Conservation (phyloP, 2,888 invertebrate genomes). For the Epistrophe eligans region DNA sequence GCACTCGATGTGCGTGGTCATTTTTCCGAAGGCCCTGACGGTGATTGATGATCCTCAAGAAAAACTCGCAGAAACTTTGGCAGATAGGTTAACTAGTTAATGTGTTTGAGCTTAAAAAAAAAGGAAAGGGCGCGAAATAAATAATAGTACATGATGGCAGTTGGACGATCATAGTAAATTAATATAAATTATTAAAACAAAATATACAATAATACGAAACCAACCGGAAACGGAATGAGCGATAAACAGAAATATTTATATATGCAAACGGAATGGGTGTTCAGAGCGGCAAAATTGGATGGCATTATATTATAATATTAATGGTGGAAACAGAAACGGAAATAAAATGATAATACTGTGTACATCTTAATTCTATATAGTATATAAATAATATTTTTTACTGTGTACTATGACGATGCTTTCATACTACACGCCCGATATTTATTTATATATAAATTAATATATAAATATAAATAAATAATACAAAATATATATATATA, state of each 20-base stretch:
- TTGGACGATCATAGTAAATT: constrained; percentile 74
- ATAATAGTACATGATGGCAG: constrained; percentile 44
- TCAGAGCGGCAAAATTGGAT: not conserved
- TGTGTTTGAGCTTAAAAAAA: constrained; percentile 64
- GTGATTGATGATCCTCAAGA: constrained; percentile 83
- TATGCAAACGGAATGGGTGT: constrained; percentile 37
- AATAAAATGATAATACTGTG: constrained; percentile 69
- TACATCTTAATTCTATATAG: constrained; percentile 77
- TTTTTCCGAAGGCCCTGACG: constrained; percentile 84
- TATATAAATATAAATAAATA: constrained; percentile 46
- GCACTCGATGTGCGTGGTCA: constrained; percentile 91
- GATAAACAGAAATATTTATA: constrained; percentile 28
- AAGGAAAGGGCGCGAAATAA: constrained; percentile 9
- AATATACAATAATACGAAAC: constrained; percentile 68
- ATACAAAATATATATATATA: constrained; percentile 77
- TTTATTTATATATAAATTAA: constrained; percentile 55
- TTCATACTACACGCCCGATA: constrained; percentile 74
- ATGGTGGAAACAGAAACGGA: constrained; percentile 68
- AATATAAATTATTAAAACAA: constrained; percentile 38
- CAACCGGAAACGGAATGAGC: constrained; percentile 55
- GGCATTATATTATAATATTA: constrained; percentile 34
- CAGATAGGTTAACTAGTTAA: constrained; percentile 70
- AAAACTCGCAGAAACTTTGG: constrained; percentile 77
- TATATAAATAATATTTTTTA: constrained; percentile 76
- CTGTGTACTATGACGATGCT: constrained; percentile 76